A percentile compares a stretch with the other conserved stretches of the same genome.
Conservation (phyloP, 2,888 invertebrate species). For the Agapetus fuscipes region DNA sequence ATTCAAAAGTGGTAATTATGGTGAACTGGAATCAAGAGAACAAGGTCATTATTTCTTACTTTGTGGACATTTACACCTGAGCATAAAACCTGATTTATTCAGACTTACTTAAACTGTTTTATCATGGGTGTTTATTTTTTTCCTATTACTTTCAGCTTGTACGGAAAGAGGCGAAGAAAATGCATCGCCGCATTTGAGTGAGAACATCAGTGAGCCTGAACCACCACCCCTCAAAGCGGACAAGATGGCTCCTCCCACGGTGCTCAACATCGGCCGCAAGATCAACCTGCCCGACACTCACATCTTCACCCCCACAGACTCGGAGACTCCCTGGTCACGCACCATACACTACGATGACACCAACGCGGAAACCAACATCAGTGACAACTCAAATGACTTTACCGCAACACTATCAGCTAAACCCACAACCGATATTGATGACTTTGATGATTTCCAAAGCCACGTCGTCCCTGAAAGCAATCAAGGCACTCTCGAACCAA, state of each 20-base stretch:
- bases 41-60: too few relatives aligned
- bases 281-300: slow-evolving; percentile 43
- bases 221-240: slow-evolving; percentile 1
- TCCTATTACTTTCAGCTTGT: slow-evolving; percentile 21
- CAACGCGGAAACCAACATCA: slow-evolving; percentile 22
- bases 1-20: too few relatives aligned
- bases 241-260: slow-evolving; percentile 32
- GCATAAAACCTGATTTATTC: too few relatives aligned
- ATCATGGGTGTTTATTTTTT: too few relatives aligned
- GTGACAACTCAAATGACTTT: not conserved
- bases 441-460: slow-evolving; percentile 19
- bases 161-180: slow-evolving; percentile 20
- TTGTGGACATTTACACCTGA: too few relatives aligned
- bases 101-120: too few relatives aligned
- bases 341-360: slow-evolving; percentile 38
- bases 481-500: not conserved
- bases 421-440: slow-evolving; percentile 5
- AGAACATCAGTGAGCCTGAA: slow-evolving; percentile 1
- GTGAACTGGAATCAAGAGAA: too few relatives aligned
- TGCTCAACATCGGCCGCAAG: slow-evolving; percentile 39
- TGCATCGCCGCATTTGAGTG: slow-evolving; percentile 1
- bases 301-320: slow-evolving; percentile 44
- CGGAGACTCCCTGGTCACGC: slow-evolving; percentile 42
- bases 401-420: not conserved
- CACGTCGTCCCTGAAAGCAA: slow-evolving; percentile 1